Conservation (phyloP, 2,797 vertebrate species). For the Semaprochilodus insignis region DNA sequence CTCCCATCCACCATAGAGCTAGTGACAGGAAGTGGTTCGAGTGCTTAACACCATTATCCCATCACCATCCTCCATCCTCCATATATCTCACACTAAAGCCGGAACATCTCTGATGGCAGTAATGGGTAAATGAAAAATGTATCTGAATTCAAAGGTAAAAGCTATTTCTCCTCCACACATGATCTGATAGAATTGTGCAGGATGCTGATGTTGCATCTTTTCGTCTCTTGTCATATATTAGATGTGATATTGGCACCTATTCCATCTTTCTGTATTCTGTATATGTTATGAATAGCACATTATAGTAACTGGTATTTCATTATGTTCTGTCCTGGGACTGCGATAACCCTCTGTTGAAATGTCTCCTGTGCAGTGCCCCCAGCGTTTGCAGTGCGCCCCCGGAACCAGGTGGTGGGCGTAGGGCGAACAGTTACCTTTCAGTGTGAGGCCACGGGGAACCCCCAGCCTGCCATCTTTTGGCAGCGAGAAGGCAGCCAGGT, state of each 20-base stretch:
- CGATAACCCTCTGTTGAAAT: conserved; percentile 21
- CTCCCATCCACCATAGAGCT: conserved; percentile 92
- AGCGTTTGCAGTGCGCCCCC: conserved; percentile 92
- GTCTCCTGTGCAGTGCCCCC: conserved; percentile 86
- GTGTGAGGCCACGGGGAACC: conserved; percentile 97
- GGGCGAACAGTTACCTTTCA: conserved; percentile 97
- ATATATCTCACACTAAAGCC: conserved; percentile 87
- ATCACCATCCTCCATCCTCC: conserved; percentile 86
- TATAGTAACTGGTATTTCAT: not conserved
- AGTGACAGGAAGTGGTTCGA: conserved; percentile 91
- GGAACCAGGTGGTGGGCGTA: conserved; percentile 94
- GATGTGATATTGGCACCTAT: not conserved
- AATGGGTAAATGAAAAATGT: conserved; percentile 74
- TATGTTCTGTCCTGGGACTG: not conserved
- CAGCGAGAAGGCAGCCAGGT: conserved; percentile 98
- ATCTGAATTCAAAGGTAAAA: conserved; percentile 34
- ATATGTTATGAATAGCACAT: not conserved
- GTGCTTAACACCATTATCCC: conserved; percentile 79
- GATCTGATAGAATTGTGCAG: not conserved
- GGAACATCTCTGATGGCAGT: conserved; percentile 78
- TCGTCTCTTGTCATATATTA: not conserved
- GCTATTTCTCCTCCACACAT: conserved; percentile 19
- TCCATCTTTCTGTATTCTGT: not conserved
- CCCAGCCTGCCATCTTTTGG: conserved; percentile 99
- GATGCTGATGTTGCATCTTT: not conserved